A percentile compares a stretch with the other conserved stretches of the same genome.
Conservation (phyloP, 37 sponge, comb jelly and placozoan genomes). For the Ianthella basta region DNA sequence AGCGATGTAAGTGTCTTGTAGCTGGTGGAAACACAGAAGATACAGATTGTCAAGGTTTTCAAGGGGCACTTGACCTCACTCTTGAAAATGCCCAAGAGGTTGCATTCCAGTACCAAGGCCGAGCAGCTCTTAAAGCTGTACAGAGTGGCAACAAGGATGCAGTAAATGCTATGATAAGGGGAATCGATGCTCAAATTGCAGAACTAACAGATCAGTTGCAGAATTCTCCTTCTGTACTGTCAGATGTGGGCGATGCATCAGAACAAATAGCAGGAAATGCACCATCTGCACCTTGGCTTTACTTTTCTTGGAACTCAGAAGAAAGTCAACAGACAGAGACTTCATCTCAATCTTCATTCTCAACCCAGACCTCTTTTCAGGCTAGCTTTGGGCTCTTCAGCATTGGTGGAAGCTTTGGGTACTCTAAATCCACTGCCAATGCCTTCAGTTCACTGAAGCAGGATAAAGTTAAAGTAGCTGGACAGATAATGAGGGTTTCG, state of each 20-base stretch:
- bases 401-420: neutral
- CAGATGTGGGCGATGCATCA: neutral
- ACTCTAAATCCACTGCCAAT: neutral
- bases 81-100: too few relatives aligned
- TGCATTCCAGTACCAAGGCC: neutral
- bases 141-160: neutral
- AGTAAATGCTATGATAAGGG: neutral
- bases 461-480: slow-evolving; percentile 28
- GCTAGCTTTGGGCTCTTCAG: neutral
- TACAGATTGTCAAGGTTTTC: neutral
- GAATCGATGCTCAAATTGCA: slow-evolving; percentile 7
- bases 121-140: neutral
- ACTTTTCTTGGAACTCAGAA: slow-evolving; percentile 42
- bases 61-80: neutral
- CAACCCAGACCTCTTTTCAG: neutral
- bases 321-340: neutral
- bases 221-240: neutral
- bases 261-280: neutral
- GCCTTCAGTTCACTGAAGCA: slow-evolving; percentile 16
- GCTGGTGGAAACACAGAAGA: too few relatives aligned
- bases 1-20: neutral
- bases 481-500: slow-evolving; percentile 58
- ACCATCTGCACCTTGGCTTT: slow-evolving; percentile 26
- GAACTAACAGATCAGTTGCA: neutral
- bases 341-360: slow-evolving; percentile 10